These are phyloP conservation scores for Caenorhabditis becei DNA, from an alignment of 2,888 invertebrate genomes.

Conservation along the genomic window DNA sequence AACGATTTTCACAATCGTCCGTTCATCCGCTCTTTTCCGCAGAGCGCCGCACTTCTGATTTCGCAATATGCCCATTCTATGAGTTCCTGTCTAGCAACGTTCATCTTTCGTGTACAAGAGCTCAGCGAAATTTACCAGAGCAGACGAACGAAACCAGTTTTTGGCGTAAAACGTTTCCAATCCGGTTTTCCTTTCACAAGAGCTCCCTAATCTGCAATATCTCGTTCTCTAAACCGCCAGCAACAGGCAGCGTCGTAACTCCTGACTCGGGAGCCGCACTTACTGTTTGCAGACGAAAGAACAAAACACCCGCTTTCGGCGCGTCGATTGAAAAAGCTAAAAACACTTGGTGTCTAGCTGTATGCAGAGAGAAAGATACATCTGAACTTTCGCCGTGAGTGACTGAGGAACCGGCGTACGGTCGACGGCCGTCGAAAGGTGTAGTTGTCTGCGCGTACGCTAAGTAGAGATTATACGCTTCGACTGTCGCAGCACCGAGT, in stretches of 20 bases:
- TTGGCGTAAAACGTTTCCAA: too few relatives aligned
- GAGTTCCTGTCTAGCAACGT: too few relatives aligned
- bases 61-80: slow-evolving; percentile 10
- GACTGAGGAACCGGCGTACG: not conserved
- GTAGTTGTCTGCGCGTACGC: slow-evolving; percentile 60
- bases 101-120: too few relatives aligned
- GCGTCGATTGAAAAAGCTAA: slow-evolving; percentile 6
- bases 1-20: slow-evolving; percentile 33
- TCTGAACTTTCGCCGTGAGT: slow-evolving; percentile 14
- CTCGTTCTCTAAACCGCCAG: not conserved
- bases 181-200: too few relatives aligned
- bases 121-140: too few relatives aligned
- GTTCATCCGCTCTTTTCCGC: slow-evolving; percentile 25
- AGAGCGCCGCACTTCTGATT: slow-evolving; percentile 17
- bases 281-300: slow-evolving; percentile 8
- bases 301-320: not conserved
- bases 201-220: too few relatives aligned
- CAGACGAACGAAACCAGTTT: too few relatives aligned
- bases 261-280: not conserved
- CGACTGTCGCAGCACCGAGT: slow-evolving; percentile 60
- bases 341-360: not conserved
- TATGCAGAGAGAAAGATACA: slow-evolving; percentile 4
- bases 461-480: slow-evolving; percentile 62
- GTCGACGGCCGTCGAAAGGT: slow-evolving; percentile 16
- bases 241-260: not conserved